Base-by-base conservation (phyloP, 2,888 invertebrate species). In the Pachymerium ferrugineum region DNA sequence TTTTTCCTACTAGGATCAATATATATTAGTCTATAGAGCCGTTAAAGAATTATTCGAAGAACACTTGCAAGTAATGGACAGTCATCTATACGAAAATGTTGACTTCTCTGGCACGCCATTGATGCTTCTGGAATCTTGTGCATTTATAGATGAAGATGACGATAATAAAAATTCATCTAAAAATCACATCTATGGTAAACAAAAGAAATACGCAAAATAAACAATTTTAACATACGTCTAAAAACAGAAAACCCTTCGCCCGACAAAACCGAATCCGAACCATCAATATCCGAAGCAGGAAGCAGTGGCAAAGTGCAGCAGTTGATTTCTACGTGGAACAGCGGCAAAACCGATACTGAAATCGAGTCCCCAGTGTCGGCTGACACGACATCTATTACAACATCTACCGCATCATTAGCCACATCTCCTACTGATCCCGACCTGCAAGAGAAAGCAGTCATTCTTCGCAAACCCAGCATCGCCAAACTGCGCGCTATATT, bases 31-130 rank as follows among this genome's bases (percentile, higher is more conserved):
- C 5, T 85, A 86, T 78, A 81, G 84, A 76, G 86, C 86, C 31
- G 84, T 86, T 16, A 80, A 83, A 74, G 84, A 85, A 76, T 78
- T 87, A 62, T 87, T 86, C 79, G 81, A 83, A 77, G 85, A 86
- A 76, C 85, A 86, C 77, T 79, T 86, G 25, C 82, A 83, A 76
- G 81, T 85, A 75, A 85, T 86, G 76, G 85, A 86, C 75, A 83
- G 84, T 22, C 86, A 86, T 79, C 84, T 84, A 3, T 86, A 86
- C 78, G 86, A 85, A 74, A 86, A 85, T 77, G 80, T 85, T 19
- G 84, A 84, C 77, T 78, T 80, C 42, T 81, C 83, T 77, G 84
- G 84, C 25, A 22, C 31, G n/a, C 76, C 76, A 30, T 4, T 73
- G 12, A 29, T 31, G 22, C 16, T 33, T 33, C 10, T 19, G 19